Percentiles rank a stretch among this genome's conserved stretches.
Evolutionary conservation across 2,888 invertebrate genomes (phyloP).

Genomic region (Elegia similella): DNA sequence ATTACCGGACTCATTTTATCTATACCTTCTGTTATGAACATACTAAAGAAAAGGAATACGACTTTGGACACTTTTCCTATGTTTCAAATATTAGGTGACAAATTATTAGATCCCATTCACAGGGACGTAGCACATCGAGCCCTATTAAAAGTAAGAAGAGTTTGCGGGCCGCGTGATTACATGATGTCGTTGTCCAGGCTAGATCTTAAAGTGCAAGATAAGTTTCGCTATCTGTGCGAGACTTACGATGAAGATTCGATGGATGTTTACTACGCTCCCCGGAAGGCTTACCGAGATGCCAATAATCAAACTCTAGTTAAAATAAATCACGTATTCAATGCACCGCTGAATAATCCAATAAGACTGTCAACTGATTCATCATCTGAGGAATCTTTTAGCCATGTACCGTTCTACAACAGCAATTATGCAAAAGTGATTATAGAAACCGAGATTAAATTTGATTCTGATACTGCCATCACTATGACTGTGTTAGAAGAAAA

Average conservation of each 20-base stretch:
- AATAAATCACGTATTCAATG: slow-evolving; percentile 61
- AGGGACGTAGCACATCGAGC: slow-evolving; percentile 88
- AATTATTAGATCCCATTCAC: slow-evolving; percentile 74
- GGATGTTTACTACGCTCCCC: slow-evolving; percentile 71
- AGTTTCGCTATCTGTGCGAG: slow-evolving; percentile 69
- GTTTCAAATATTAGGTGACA: slow-evolving; percentile 78
- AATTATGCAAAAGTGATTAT: slow-evolving; percentile 86
- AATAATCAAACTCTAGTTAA: slow-evolving; percentile 57
- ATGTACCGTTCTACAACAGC: slow-evolving; percentile 58
- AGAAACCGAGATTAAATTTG: slow-evolving; percentile 91
- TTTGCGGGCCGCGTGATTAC: slow-evolving; percentile 85
- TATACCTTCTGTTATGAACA: slow-evolving; percentile 83
- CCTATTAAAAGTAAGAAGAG: slow-evolving; percentile 85
- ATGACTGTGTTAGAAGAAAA: slow-evolving; percentile 91
- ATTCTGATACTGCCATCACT: slow-evolving; percentile 89
- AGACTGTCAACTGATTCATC: slow-evolving; percentile 65
- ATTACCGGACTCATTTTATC: slow-evolving; percentile 85
- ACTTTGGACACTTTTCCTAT: slow-evolving; percentile 73
- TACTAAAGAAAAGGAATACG: slow-evolving; percentile 73
- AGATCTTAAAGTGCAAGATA: slow-evolving; percentile 74
- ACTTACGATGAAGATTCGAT: slow-evolving; percentile 72
- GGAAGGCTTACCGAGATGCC: slow-evolving; percentile 50
- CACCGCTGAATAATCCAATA: slow-evolving; percentile 49
- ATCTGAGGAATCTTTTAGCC: slow-evolving; percentile 83
- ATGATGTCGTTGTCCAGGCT: slow-evolving; percentile 75